phyloP scores from a whole-genome alignment of 1,140 invertebrate species.

The Hylaeus volcanicus region DNA sequence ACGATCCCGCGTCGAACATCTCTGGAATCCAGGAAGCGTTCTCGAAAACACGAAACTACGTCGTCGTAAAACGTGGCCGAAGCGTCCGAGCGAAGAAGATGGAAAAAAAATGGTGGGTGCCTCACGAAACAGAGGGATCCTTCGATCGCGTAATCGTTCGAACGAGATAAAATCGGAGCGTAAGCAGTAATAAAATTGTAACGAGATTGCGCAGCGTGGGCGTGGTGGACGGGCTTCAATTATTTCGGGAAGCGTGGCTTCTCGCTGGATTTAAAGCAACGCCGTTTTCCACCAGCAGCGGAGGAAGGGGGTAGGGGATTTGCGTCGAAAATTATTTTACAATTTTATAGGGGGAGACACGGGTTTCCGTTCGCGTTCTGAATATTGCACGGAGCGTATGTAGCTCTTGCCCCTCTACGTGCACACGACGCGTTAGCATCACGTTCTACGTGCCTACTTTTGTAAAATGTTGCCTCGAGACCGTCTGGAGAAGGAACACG shows the following conservation, averaged over 20 bases:
- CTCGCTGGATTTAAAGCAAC: slow-evolving; percentile 59
- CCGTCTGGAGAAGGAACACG: neutral
- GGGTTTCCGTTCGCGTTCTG: slow-evolving; percentile 52
- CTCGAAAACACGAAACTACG: too few species aligned
- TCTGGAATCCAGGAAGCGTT: too few species aligned
- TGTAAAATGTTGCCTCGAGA: slow-evolving; percentile 2
- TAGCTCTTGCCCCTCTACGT: neutral
- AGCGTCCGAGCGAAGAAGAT: too few species aligned
- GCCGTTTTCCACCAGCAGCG: neutral
- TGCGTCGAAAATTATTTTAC: slow-evolving; percentile 59
- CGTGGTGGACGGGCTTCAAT: slow-evolving; percentile 52
- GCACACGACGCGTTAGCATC: neutral
- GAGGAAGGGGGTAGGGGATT: slow-evolving; percentile 24
- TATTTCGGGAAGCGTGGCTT: slow-evolving; percentile 55
- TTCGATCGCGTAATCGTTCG: slow-evolving; percentile 49
- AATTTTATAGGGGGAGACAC: slow-evolving; percentile 54
- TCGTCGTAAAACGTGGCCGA: too few species aligned
- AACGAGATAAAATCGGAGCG: slow-evolving; percentile 58
- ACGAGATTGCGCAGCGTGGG: slow-evolving; percentile 53
- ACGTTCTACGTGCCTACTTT: slow-evolving; percentile 1
- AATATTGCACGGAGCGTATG: slow-evolving; percentile 54
- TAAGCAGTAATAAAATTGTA: slow-evolving; percentile 60
- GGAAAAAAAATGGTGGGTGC: neutral
- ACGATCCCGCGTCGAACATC: too few species aligned
- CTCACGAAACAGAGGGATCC: slow-evolving; percentile 42